Evolutionary conservation across 1,140 invertebrate genomes (phyloP), one percentile per base, ranked within the genome.

Genomic region (Drosophila insularis): DNA sequence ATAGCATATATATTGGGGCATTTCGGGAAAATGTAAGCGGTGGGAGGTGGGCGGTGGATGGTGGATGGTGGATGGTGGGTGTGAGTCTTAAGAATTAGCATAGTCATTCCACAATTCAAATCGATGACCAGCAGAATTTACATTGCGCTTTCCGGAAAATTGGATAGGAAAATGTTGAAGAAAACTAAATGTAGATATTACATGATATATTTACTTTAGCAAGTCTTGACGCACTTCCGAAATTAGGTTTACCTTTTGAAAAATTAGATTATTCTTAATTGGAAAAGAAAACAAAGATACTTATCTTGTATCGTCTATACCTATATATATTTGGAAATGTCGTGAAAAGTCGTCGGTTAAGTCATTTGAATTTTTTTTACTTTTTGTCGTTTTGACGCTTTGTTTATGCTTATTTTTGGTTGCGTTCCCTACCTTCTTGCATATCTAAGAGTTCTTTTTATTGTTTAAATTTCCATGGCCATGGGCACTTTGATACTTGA

Each of bases 361-460:
- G 11, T 37, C 7, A 11, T 50, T 21, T 46, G 43, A 46, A 21
- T 50, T 50, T 7, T 50, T 50, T 3, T 50, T 50, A 11, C 8
- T 21, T 19, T 21, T 50, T 50, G 14, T 2, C 2, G 13, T 19
- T 46, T 46, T 46, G 7, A 4, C 14, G 14, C 10, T 46, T 43
- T 14, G 13, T 14, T 43, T 43, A 43, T 14, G 6, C 40, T 17
- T 46, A 19, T 46, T 46, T 43, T 7, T 43, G n/a, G 13, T 46
- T 19, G 43, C 19, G 8, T 50, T 50, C 19, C 19, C 43, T 21
- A 50, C 43, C 43, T 50, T 50, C 43, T 21, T 50, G 43, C 43
- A 50, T 50, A 50, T 50, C 43, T 50, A 50, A 50, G 43, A 50
- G 17, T 50, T 50, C 43, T 17, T 50, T 50, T 50, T 50, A 21